Percentiles rank a stretch among this genome's conserved stretches.
These are phyloP conservation scores for Rhinolophus ferrumequinum DNA, from an alignment of 2,113 vertebrate genomes.

Conservation along the genomic window DNA sequence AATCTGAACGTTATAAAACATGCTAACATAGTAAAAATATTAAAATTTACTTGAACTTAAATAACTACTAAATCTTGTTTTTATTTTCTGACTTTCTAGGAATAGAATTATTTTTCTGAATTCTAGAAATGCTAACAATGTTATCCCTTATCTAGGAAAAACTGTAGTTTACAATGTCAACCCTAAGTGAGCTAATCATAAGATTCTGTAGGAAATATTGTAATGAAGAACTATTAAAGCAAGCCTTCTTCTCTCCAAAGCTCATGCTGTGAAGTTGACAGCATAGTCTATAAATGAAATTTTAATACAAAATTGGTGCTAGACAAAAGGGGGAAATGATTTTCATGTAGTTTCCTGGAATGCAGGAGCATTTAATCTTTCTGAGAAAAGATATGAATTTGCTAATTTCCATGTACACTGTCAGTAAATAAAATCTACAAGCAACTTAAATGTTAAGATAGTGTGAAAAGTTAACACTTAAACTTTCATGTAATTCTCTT, in stretches of 20 bases:
- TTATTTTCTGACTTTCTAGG: slow-evolving; percentile 53
- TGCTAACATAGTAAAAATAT: neutral
- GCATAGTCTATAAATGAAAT: slow-evolving; percentile 83
- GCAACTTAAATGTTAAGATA: slow-evolving; percentile 12
- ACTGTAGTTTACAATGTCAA: slow-evolving; percentile 78
- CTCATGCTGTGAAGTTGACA: slow-evolving; percentile 82
- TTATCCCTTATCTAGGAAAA: slow-evolving; percentile 70
- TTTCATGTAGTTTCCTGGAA: slow-evolving; percentile 73
- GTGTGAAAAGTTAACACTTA: slow-evolving; percentile 46
- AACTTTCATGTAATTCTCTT: slow-evolving; percentile 37
- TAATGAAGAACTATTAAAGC: slow-evolving; percentile 82
- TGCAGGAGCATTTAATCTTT: slow-evolving; percentile 70
- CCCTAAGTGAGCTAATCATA: slow-evolving; percentile 73
- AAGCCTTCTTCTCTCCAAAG: slow-evolving; percentile 69
- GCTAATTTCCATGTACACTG: slow-evolving; percentile 65
- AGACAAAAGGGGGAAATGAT: slow-evolving; percentile 78
- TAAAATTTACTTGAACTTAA: neutral
- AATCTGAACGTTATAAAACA: slow-evolving; percentile 24
- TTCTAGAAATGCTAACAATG: slow-evolving; percentile 61
- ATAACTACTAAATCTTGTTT: slow-evolving; percentile 45
- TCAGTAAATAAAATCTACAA: slow-evolving; percentile 72
- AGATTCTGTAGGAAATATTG: slow-evolving; percentile 76
- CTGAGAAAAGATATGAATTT: slow-evolving; percentile 55
- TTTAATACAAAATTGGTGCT: slow-evolving; percentile 81
- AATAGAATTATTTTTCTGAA: slow-evolving; percentile 52